These are phyloP conservation scores for Brachyptera putata DNA, from an alignment of 2,888 invertebrate species.

Conservation along the genomic window DNA sequence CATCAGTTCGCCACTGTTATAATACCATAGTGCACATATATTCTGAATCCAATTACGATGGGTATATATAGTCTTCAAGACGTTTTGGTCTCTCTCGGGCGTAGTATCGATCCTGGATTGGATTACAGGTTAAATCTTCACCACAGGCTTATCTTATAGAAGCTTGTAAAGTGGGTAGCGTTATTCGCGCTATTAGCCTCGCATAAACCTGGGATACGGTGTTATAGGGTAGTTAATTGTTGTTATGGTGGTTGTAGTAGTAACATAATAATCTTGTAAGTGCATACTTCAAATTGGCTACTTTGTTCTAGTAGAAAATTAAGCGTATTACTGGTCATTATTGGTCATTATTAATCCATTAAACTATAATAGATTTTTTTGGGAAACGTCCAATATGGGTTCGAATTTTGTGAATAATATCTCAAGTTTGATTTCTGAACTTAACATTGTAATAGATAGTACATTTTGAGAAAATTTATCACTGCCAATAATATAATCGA, in stretches of 20 bases:
- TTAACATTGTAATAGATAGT: too few relatives aligned
- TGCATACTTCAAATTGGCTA: neutral
- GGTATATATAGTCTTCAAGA: slow-evolving; percentile 5
- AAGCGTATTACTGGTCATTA: too few relatives aligned
- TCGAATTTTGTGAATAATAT: too few relatives aligned
- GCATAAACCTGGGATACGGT: neutral
- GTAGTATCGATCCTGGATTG: neutral
- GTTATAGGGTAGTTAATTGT: slow-evolving; percentile 2
- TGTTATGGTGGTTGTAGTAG: neutral
- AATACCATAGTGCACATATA: neutral
- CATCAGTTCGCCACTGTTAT: too few relatives aligned
- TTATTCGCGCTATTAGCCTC: neutral
- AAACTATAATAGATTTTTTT: too few relatives aligned
- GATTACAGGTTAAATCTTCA: neutral
- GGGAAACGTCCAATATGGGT: too few relatives aligned
- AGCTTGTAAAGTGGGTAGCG: neutral
- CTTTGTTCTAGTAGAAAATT: too few relatives aligned
- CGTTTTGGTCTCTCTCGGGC: neutral
- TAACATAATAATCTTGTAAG: neutral
- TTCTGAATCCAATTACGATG: slow-evolving; percentile 6
- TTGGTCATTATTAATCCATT: too few relatives aligned
- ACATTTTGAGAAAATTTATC: too few relatives aligned
- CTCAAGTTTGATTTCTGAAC: too few relatives aligned
- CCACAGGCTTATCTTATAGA: slow-evolving; percentile 1
- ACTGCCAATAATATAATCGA: too few relatives aligned